Evolutionary conservation across 2,888 invertebrate species (phyloP), one percentile per base, ranked within the genome.

Genomic region (Gastrophysa polygoni): DNA sequence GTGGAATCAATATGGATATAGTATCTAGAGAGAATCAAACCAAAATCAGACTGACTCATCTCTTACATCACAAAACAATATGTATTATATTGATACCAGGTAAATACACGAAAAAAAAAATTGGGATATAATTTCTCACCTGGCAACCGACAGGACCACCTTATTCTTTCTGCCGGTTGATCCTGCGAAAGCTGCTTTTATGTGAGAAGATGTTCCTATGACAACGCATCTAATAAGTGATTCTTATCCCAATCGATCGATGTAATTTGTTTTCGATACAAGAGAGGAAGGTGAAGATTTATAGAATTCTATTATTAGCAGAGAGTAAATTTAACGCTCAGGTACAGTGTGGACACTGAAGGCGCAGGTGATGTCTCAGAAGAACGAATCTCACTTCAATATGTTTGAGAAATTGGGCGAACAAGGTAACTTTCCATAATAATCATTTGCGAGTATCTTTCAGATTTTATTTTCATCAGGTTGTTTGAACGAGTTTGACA

Each of bases 101-200:
- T n/a, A n/a, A n/a, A n/a, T n/a, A n/a, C n/a, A n/a, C n/a, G n/a
- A n/a, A n/a, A n/a, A n/a, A n/a, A n/a, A n/a, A n/a, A n/a, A n/a
- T n/a, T n/a, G n/a, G n/a, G 4, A 29, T 8, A 10, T 16, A 32
- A 32, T 29, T 17, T 28, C 43, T 54, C 17, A 44, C 54, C 44
- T 43, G 24, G 2, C 16, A 24, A 7, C 34, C 2, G 21, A 11
- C 8, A 51, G n/a, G 17, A 66, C 58, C 66, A 63, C 55, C 56
- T 60, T 56, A 54, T 62, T 60, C 44, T 59, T 18, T 89, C 18
- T 52, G 89, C 0, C 75, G 85, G 20, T 85, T 87, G 75, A 89
- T 89, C 0, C 88, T 88, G 0, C 86, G 75, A 88, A 88, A 0
- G 89, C 88, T 0, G 87, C 59, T 63, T 66, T 66, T 64, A 64